Conservation (phyloP, 2,888 invertebrate species). For the Chaetogeoica ovagalla region DNA sequence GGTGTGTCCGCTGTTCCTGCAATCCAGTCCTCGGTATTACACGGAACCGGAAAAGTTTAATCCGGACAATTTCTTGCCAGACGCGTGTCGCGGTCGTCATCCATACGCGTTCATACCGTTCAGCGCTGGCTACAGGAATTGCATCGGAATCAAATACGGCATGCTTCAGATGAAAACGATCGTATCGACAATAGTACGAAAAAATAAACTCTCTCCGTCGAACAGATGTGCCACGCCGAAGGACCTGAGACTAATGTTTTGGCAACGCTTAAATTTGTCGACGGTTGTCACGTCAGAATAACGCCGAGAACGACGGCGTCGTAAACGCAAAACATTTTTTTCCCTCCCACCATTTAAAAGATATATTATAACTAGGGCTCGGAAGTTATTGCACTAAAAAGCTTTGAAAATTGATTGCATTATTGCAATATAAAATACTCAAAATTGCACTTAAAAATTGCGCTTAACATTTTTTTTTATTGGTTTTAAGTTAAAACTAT, state of each 20-base stretch:
- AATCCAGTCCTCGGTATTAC: not conserved
- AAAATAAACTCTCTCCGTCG: slow-evolving; percentile 6
- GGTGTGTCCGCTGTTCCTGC: not conserved
- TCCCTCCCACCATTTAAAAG: too few relatives aligned
- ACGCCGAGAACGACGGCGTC: slow-evolving; percentile 3
- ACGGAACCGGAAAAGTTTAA: slow-evolving; percentile 18
- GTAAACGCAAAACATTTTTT: too few relatives aligned
- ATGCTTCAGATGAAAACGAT: slow-evolving; percentile 48
- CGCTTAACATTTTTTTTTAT: too few relatives aligned
- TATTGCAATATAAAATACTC: too few relatives aligned
- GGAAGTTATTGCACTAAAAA: too few relatives aligned
- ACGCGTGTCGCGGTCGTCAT: slow-evolving; percentile 7
- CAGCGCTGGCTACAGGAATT: slow-evolving; percentile 45
- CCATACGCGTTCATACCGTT: slow-evolving; percentile 40
- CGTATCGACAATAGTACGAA: slow-evolving; percentile 30
- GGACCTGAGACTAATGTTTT: slow-evolving; percentile 24
- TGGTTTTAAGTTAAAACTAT: too few relatives aligned
- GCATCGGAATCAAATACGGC: slow-evolving; percentile 50
- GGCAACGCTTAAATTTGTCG: slow-evolving; percentile 24
- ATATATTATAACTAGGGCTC: too few relatives aligned
- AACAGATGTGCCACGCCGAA: slow-evolving; percentile 10
- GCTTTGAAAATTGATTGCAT: too few relatives aligned
- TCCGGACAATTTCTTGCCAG: slow-evolving; percentile 38
- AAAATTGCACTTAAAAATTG: too few relatives aligned
- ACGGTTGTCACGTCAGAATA: slow-evolving; percentile 33